Evolutionary conservation across 1,140 invertebrate species (phyloP).

Genomic region (Anastrepha ludens): DNA sequence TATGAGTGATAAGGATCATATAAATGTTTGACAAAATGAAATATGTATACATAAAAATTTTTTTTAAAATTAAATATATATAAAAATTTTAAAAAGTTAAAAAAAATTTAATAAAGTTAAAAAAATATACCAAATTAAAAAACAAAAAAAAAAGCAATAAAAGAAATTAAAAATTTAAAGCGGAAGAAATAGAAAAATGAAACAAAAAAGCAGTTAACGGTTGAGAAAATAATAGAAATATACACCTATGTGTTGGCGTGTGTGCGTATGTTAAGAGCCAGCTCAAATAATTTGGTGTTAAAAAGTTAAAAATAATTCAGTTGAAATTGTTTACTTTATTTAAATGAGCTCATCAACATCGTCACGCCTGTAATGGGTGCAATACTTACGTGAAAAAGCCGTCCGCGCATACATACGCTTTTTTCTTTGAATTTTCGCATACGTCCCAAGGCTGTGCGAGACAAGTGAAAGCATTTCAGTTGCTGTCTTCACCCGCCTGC

Average conservation of each 20-base stretch:
- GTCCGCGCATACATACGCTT: not conserved
- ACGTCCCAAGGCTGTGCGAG: not conserved
- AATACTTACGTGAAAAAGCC: not conserved
- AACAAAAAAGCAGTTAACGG: too few relatives aligned
- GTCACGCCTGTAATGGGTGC: not conserved
- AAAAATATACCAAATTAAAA: too few relatives aligned
- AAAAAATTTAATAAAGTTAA: too few relatives aligned
- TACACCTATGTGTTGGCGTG: not conserved
- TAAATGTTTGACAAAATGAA: not conserved
- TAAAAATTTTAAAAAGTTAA: too few relatives aligned
- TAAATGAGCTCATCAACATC: not conserved
- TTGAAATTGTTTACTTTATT: not conserved
- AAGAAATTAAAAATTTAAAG: too few relatives aligned
- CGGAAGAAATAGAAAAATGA: too few relatives aligned
- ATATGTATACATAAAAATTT: too few relatives aligned
- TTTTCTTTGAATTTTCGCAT: not conserved
- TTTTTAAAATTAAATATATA: too few relatives aligned
- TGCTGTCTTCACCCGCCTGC: not conserved
- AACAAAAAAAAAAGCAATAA: too few relatives aligned
- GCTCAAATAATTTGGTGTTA: not conserved
- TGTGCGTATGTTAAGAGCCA: not conserved
- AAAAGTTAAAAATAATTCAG: slow-evolving; percentile 26
- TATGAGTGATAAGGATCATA: slow-evolving; percentile 22
- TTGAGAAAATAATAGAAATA: not conserved
- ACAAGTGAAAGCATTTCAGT: slow-evolving; percentile 17